Percentiles rank a stretch among this genome's conserved stretches.
These are phyloP conservation scores for Aphelocoma californica DNA, from an alignment of 2,797 vertebrate genomes.

Conservation along the genomic window DNA sequence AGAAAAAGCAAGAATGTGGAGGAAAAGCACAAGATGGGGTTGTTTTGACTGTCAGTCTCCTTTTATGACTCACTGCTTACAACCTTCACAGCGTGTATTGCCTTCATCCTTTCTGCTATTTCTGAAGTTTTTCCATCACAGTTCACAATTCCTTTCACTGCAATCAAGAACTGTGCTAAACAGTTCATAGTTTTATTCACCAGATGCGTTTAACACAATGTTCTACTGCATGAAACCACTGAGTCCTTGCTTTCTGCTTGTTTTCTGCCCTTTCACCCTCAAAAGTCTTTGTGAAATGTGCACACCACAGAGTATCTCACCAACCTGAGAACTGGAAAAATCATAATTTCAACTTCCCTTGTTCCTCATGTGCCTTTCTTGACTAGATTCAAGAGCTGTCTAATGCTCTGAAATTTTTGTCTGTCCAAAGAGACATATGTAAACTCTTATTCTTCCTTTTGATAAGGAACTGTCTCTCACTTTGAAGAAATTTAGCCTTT, in stretches of 20 bases:
- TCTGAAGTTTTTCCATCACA: not conserved
- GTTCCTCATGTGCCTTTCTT: not conserved
- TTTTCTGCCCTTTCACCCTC: not conserved
- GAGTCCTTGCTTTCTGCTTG: not conserved
- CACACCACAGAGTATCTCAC: not conserved
- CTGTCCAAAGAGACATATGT: not conserved
- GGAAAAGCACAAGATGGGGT: not conserved
- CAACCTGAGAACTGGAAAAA: not conserved
- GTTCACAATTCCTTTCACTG: conserved; percentile 33
- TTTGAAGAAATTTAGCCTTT: not conserved
- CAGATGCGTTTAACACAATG: not conserved
- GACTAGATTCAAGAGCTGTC: not conserved
- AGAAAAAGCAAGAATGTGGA: not conserved
- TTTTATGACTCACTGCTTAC: not conserved
- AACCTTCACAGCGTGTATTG: not conserved
- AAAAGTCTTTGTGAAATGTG: not conserved
- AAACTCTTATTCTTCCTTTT: not conserved
- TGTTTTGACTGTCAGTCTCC: not conserved
- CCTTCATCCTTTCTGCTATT: not conserved
- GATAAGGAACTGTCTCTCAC: not conserved
- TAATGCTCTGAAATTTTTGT: not conserved
- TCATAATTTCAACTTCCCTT: not conserved
- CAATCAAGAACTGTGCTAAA: conserved; percentile 18
- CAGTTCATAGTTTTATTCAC: conserved; percentile 5
- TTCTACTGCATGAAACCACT: not conserved